These are phyloP conservation scores for Telenomus remus DNA, from an alignment of 1,140 invertebrate species.

Conservation along the genomic window DNA sequence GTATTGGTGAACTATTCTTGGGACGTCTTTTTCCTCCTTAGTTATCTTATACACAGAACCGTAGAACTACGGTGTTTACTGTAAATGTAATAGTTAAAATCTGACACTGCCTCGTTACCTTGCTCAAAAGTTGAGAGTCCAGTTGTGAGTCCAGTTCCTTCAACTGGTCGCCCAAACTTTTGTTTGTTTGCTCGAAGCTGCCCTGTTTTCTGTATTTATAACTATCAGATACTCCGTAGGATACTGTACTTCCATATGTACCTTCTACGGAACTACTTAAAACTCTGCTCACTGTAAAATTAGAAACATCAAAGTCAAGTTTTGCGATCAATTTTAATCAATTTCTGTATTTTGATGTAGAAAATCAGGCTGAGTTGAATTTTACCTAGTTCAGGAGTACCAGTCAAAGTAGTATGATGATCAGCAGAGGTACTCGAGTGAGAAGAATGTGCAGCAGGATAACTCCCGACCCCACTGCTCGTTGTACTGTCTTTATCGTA, in stretches of 20 bases:
- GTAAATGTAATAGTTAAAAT: constrained; percentile 53
- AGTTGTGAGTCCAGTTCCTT: constrained; percentile 88
- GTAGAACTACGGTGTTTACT: constrained; percentile 14
- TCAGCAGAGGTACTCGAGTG: constrained; percentile 74
- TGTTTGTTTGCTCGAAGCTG: constrained; percentile 84
- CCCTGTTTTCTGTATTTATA: constrained; percentile 79
- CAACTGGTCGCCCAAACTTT: constrained; percentile 87
- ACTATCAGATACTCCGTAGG: constrained; percentile 78
- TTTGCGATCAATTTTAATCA: too few relatives aligned
- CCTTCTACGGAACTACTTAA: constrained; percentile 74
- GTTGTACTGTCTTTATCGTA: constrained; percentile 80
- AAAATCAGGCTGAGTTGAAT: constrained; percentile 10
- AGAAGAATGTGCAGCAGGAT: constrained; percentile 72
- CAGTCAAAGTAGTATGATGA: constrained; percentile 68
- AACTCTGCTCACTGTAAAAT: constrained; percentile 76
- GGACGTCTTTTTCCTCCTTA: constrained; percentile 47
- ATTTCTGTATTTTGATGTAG: too few relatives aligned
- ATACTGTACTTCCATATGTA: constrained; percentile 78
- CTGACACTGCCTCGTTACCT: constrained; percentile 78
- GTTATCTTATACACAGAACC: constrained; percentile 20
- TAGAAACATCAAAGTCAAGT: constrained; percentile 5
- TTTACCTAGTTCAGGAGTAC: constrained; percentile 72
- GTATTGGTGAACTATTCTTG: constrained; percentile 21
- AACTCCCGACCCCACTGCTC: constrained; percentile 73
- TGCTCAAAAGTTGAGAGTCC: constrained; percentile 83